These are phyloP conservation scores for Pithys albifrons DNA, from an alignment of 2,113 vertebrate genomes.

Conservation along the genomic window DNA sequence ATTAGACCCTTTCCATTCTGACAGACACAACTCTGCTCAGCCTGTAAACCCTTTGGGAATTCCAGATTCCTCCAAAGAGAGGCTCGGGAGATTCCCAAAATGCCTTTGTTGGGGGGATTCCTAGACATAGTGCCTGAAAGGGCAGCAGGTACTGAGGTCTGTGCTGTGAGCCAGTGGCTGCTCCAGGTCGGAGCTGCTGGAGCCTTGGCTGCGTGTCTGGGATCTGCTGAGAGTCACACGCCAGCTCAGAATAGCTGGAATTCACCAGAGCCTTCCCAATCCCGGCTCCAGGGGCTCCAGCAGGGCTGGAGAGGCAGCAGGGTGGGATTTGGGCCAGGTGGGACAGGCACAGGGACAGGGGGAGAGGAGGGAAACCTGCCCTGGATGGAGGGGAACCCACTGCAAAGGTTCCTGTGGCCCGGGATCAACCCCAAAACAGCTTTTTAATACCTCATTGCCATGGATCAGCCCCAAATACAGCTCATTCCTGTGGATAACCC, in stretches of 20 bases:
- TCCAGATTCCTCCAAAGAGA: not conserved
- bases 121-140: not conserved
- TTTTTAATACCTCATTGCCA: not conserved
- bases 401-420: not conserved
- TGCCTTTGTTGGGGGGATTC: no score
- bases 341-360: not conserved
- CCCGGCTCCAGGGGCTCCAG: accelerated
- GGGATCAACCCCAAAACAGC: no score
- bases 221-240: slow-evolving; percentile 52
- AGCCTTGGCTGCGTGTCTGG: not conserved
- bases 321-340: not conserved
- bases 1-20: not conserved
- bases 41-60: not conserved
- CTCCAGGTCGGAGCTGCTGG: not conserved
- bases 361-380: not conserved
- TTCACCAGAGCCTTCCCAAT: not conserved
- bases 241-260: slow-evolving; percentile 56
- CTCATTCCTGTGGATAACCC: not conserved
- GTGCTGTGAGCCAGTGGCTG: not conserved
- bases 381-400: no score
- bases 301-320: not conserved
- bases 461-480: not conserved
- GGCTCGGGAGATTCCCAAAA: not conserved
- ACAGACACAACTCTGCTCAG: not conserved
- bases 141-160: not conserved